Conservation (phyloP, 2,113 vertebrate genomes). For the Cichladusa arquata region DNA sequence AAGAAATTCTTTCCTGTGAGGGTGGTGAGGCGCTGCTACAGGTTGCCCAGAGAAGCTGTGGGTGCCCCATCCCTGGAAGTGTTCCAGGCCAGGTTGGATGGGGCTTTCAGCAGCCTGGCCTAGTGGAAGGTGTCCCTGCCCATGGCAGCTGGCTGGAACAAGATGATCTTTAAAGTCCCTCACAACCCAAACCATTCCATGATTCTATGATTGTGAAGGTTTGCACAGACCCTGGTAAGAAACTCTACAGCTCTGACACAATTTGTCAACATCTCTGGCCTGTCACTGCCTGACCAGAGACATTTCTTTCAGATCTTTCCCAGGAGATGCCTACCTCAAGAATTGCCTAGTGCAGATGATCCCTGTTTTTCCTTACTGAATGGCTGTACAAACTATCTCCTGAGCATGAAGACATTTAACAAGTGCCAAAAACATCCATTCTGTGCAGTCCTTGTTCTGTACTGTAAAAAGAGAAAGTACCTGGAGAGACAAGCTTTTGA, state of each 20-base stretch:
- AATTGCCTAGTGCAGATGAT: neutral
- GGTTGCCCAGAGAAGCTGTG: neutral
- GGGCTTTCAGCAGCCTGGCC: neutral
- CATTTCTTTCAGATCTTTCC: neutral
- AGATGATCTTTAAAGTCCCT: neutral
- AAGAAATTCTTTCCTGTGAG: neutral
- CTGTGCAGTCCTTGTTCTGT: neutral
- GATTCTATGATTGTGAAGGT: neutral
- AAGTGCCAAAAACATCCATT: neutral
- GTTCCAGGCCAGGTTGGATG: neutral
- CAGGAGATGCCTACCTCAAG: neutral
- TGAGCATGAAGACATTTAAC: neutral
- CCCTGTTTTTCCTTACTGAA: neutral
- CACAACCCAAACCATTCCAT: neutral
- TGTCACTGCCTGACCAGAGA: neutral
- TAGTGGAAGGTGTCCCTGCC: neutral
- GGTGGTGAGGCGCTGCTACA: neutral
- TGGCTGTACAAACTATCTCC: neutral
- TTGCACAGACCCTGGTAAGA: neutral
- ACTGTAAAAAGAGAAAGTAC: neutral
- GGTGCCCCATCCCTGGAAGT: neutral
- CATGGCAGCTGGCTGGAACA: neutral
- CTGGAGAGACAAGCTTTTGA: neutral
- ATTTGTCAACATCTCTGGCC: neutral
- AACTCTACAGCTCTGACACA: neutral